These are phyloP conservation scores for Spilogale gracilis DNA, from an alignment of 2,113 vertebrate genomes.

Conservation along the genomic window DNA sequence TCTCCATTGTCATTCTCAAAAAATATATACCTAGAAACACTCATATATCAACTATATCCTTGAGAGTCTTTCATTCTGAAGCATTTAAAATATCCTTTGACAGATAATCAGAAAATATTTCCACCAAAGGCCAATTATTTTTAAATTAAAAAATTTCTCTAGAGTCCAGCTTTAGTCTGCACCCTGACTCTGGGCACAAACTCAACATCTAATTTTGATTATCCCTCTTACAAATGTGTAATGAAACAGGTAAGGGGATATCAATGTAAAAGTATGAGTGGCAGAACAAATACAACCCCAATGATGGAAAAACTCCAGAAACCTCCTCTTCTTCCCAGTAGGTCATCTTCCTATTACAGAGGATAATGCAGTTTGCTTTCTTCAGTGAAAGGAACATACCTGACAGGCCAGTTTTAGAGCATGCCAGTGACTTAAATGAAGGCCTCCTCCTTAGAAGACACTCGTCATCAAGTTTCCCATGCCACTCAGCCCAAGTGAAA, in stretches of 20 bases:
- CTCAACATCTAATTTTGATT: slow-evolving; percentile 51
- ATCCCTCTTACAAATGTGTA: slow-evolving; percentile 28
- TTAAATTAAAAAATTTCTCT: slow-evolving; percentile 45
- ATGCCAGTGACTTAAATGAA: background rate
- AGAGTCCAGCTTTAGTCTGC: background rate
- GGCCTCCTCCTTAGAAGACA: background rate
- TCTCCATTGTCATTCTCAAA: slow-evolving; percentile 23
- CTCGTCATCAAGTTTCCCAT: background rate
- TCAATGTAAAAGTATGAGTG: background rate
- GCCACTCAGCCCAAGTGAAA: background rate
- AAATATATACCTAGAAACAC: slow-evolving; percentile 45
- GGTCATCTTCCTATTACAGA: background rate
- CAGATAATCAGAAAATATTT: slow-evolving; percentile 62
- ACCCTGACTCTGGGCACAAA: slow-evolving; percentile 36
- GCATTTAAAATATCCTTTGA: slow-evolving; percentile 12
- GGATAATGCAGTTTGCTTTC: background rate
- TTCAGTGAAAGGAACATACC: slow-evolving; percentile 31
- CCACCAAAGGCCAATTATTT: slow-evolving; percentile 38
- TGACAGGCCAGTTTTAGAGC: slow-evolving; percentile 4
- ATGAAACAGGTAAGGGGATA: background rate
- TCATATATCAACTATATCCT: background rate
- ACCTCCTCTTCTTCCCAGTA: background rate
- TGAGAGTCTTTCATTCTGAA: background rate
- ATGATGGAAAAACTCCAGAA: slow-evolving; percentile 17
- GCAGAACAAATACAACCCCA: slow-evolving; percentile 21